Evolutionary conservation across 2,113 vertebrate genomes (phyloP).

Genomic region (Melanotaenia duboulayi): DNA sequence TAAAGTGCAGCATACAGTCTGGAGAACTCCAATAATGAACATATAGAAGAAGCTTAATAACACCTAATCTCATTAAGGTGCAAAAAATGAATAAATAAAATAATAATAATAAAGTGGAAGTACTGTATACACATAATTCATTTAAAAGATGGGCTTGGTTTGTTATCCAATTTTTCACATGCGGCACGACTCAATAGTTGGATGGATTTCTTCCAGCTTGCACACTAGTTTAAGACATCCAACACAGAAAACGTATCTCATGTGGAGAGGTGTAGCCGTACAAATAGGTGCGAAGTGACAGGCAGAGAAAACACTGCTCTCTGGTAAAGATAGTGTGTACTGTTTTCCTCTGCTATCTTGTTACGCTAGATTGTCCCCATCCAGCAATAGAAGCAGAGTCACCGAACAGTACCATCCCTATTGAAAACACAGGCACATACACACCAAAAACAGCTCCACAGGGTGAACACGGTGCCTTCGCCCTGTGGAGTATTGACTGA

Average conservation of each 20-base stretch:
- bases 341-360: constrained; percentile 2
- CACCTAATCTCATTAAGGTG: constrained; percentile 47
- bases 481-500: too few species aligned
- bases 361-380: not conserved
- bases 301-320: constrained; percentile 26
- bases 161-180: not conserved
- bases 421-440: not conserved
- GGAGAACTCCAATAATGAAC: constrained; percentile 30
- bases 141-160: constrained; percentile 23
- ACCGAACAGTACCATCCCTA: not conserved
- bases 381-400: not conserved
- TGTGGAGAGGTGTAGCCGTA: constrained; percentile 36
- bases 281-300: constrained; percentile 32
- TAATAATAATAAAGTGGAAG: constrained; percentile 18
- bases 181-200: constrained; percentile 25
- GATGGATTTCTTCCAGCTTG: constrained; percentile 9
- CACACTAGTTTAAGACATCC: not conserved
- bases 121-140: constrained; percentile 42
- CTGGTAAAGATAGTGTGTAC: constrained; percentile 2
- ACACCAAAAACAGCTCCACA: not conserved
- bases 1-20: constrained; percentile 13
- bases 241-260: constrained; percentile 13
- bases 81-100: too few species aligned
- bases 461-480: too few species aligned
- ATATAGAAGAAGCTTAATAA: constrained; percentile 56